Base-by-base conservation (phyloP, 1,140 invertebrate genomes). In the Ptiloglossa arizonensis region DNA sequence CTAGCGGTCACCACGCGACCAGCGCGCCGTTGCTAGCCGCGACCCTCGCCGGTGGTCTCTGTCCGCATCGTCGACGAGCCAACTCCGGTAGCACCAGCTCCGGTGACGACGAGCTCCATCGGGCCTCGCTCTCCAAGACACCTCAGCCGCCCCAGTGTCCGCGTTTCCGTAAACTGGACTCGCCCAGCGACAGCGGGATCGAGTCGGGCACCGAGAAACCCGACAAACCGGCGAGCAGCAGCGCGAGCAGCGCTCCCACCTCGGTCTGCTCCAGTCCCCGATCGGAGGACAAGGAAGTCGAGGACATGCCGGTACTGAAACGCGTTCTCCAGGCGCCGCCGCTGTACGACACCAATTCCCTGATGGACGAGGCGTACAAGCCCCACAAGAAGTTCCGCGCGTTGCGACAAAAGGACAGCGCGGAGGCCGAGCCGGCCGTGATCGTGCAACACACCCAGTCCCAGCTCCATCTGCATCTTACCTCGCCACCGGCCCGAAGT, bases 331-430 rank as follows among this genome's bases (percentile, higher is more conserved):
- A 98, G 90, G 97, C 97, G 1, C 97, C 97, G 1, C 97, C 97
- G 0, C 92, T 98, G 1, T 97, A 97, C 91, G 96, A 97, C 87
- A 97, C 97, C 54, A 97, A 97, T 87, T 96, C 96, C 1, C 91
- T 98, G 50, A 98, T 98, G 97, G 97, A 98, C 89, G 97, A 98
- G 91, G 97, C 97, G 1, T 98, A 98, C 93, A 97, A 98, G 87
- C 97, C 97, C 57, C 97, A 98, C 93, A 98, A 98, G 91, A 98
- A 98, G 90, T 98, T 98, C 94, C 94, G 97, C 5, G 96, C 96
- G 0, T 91, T 97, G 85, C 93, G 96, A 6, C 95, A 96, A 84
- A 96, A 96, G 81, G 96, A 97, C 82, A 96, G 95, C 5, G 96
- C 96, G 35, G 96, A 96, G 82, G 96, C 96, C 0, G 96, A 97